Base-by-base conservation (phyloP, 2,888 invertebrate genomes). In the Crematogaster levior region DNA sequence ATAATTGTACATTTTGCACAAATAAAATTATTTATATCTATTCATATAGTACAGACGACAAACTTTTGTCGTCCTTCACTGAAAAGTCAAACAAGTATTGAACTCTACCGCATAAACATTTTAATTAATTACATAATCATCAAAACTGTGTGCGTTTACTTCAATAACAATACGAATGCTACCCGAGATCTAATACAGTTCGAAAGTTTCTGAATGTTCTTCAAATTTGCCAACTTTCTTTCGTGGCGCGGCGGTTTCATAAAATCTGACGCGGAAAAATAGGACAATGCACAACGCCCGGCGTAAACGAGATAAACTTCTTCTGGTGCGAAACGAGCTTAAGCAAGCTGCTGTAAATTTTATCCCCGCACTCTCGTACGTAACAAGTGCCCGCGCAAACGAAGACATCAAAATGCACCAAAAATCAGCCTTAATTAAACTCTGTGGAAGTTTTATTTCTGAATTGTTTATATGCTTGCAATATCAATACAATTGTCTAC, bases 251-350 rank as follows among this genome's bases (percentile, higher is more conserved):
- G 58, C 30, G 58, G 56, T 88, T 88, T 88, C 86, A 85, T 83
- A 85, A 88, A 88, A 88, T 86, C 86, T 82, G 85, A 40, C 70
- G 82, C 66, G 56, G 80, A 81, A 80, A 88, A 86, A 88, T 84
- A 82, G 61, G 63, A 43, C 73, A 51, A 12, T 85, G 70, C 51
- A 79, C 88, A 37, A 75, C 74, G 60, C 68, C 53, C 68, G 81
- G 83, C 74, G 83, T 85, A 84, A 88, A 88, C 85, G 85, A 82
- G 88, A 86, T 86, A 88, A 88, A 88, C 83, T 88, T 86, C 72
- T 70, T 70, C 43, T 66, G 56, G 82, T 27, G 66, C 24, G 24
- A 75, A 82, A 86, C 24, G 66, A 85, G 79, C 85, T 85, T 53
- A 51, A 86, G 82, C 58, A 83, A 72, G 85, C 86, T 68, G 66